These are phyloP conservation scores for Phenganax marumi DNA, from an alignment of 92 coral and sea anemone genomes.

Conservation along the genomic window DNA sequence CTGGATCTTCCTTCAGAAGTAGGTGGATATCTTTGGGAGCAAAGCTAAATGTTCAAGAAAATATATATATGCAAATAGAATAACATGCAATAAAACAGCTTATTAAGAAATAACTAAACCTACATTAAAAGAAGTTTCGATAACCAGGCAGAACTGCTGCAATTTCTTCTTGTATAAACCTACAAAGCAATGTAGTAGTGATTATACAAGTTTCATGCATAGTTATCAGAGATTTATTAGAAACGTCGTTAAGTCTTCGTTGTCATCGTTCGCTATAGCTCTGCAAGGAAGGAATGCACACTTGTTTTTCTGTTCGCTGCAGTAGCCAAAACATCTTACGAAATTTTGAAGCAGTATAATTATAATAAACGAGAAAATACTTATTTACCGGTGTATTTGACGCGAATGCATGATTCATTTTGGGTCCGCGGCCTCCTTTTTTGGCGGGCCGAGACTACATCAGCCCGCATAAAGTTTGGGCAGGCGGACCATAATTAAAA, in stretches of 20 bases:
- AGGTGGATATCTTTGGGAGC: conserved; percentile 70
- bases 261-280: too few relatives aligned
- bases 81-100: not conserved
- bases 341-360: too few relatives aligned
- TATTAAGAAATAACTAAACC: conserved; percentile 10
- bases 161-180: conserved; percentile 80
- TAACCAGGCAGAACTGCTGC: conserved; percentile 84
- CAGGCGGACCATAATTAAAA: too few relatives aligned
- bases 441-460: too few relatives aligned
- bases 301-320: too few relatives aligned
- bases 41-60: conserved; percentile 55
- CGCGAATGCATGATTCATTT: too few relatives aligned
- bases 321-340: too few relatives aligned
- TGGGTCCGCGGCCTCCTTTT: too few relatives aligned
- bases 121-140: conserved; percentile 84
- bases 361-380: too few relatives aligned
- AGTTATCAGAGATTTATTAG: not conserved
- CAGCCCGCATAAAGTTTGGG: too few relatives aligned
- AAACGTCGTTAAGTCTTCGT: not conserved
- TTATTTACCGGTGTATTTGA: too few relatives aligned
- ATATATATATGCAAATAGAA: not conserved
- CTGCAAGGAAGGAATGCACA: too few relatives aligned
- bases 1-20: conserved; percentile 72
- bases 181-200: conserved; percentile 19
- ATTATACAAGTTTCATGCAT: not conserved